A percentile compares a stretch with the other conserved stretches of the same genome.
Evolutionary conservation across 2,888 invertebrate species (phyloP).

Genomic region (Celastrina argiolus): DNA sequence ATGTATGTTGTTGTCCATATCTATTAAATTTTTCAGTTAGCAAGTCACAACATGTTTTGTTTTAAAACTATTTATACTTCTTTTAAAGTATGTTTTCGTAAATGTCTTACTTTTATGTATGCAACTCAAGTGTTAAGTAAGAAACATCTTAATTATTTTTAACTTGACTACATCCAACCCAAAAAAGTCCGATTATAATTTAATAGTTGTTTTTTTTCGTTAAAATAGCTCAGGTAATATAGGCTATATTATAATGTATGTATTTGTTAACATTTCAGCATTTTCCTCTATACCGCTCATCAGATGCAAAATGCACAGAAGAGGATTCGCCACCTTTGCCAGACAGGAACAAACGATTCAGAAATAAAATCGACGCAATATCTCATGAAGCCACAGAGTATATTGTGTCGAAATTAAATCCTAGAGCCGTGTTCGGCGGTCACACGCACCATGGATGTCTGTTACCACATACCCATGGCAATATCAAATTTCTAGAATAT

Average conservation of each 20-base stretch:
- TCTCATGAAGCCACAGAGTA: constrained; percentile 87
- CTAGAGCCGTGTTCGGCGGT: constrained; percentile 89
- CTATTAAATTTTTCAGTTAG: neutral
- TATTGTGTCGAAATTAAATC: constrained; percentile 79
- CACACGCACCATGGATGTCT: constrained; percentile 97
- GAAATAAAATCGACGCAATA: constrained; percentile 90
- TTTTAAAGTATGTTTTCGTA: too few species aligned
- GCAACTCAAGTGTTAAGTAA: too few species aligned
- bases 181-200: too few species aligned
- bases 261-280: constrained; percentile 83
- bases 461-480: constrained; percentile 59
- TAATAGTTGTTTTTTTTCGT: too few species aligned
- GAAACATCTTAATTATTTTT: too few species aligned
- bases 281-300: constrained; percentile 93
- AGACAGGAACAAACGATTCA: constrained; percentile 83
- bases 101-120: too few species aligned
- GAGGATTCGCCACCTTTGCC: constrained; percentile 87
- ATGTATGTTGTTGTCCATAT: constrained; percentile 54
- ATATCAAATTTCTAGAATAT: constrained; percentile 80
- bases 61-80: too few species aligned
- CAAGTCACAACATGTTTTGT: neutral
- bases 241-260: too few species aligned
- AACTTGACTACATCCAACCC: too few species aligned
- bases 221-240: too few species aligned
- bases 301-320: constrained; percentile 89